These are phyloP conservation scores for Physella acuta DNA, from an alignment of 1,140 invertebrate species.

Conservation along the genomic window DNA sequence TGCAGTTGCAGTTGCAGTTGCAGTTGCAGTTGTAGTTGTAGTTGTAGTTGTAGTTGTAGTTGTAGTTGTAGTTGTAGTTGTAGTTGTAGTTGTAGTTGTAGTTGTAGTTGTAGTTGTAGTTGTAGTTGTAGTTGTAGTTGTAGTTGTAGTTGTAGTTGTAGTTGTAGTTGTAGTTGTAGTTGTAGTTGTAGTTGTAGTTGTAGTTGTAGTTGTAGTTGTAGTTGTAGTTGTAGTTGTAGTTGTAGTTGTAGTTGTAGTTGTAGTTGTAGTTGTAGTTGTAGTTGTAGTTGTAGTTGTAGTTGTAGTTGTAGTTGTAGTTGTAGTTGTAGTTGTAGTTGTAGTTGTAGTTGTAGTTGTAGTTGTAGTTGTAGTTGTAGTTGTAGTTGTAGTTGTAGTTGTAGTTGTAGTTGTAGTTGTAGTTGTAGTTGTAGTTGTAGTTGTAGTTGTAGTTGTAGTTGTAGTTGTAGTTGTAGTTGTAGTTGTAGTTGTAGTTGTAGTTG, in stretches of 20 bases:
- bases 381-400: not conserved
- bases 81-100: conserved; percentile 3
- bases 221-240: not conserved
- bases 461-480: not conserved
- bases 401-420: not conserved
- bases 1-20: not conserved
- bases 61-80: not conserved
- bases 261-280: not conserved
- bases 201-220: not conserved
- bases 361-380: not conserved
- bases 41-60: not conserved
- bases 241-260: not conserved
- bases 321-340: not conserved
- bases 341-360: not conserved
- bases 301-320: conserved; percentile 2
- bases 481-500: not conserved
- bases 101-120: not conserved
- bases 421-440: not conserved
- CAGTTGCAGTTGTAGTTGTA: not conserved
- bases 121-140: not conserved
- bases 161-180: not conserved
- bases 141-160: not conserved
- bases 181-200: not conserved
- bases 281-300: too few species aligned
- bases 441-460: not conserved